A percentile compares a stretch with the other conserved stretches of the same genome.
Evolutionary conservation across 2,888 invertebrate genomes (phyloP).

Genomic region (Baronia brevicornis): DNA sequence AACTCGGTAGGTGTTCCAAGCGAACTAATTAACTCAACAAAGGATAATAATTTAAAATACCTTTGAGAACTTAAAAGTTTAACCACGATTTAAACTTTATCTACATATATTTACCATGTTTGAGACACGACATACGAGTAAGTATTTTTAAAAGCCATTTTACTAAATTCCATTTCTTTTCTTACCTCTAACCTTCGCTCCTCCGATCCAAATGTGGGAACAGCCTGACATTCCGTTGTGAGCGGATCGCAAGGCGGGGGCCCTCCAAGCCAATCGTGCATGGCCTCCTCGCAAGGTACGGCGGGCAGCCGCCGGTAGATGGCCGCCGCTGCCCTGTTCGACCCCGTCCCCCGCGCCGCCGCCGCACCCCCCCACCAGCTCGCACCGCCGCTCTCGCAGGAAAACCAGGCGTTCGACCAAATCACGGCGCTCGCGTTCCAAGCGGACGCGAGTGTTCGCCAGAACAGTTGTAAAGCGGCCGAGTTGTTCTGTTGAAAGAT

Average conservation of each 20-base stretch:
- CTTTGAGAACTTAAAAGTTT: too few relatives aligned
- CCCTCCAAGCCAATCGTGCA: constrained; percentile 81
- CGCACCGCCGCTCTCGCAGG: constrained; percentile 49
- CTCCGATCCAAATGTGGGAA: constrained; percentile 32
- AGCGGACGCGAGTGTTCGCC: constrained; percentile 68
- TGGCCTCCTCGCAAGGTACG: constrained; percentile 82
- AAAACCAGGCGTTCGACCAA: constrained; percentile 67
- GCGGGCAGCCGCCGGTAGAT: constrained; percentile 77
- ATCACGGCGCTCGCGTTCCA: constrained; percentile 65
- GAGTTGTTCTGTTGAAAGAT: constrained; percentile 70
- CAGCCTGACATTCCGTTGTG: constrained; percentile 58
- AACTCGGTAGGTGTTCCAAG: too few relatives aligned
- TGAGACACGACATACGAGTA: too few relatives aligned
- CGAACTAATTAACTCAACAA: too few relatives aligned
- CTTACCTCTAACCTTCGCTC: constrained; percentile 49
- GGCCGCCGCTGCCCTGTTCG: constrained; percentile 74
- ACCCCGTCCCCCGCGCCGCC: constrained; percentile 55
- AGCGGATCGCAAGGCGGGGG: constrained; percentile 49
- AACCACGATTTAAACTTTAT: too few relatives aligned
- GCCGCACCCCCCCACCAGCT: constrained; percentile 68
- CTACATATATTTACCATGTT: too few relatives aligned
- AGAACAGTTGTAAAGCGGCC: constrained; percentile 67
- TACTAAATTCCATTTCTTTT: too few relatives aligned
- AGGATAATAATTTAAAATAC: too few relatives aligned
- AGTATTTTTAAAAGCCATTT: neutral